Evolutionary conservation across 2,888 invertebrate species (phyloP), one percentile per base, ranked within the genome.

Genomic region (Strigamia transsilvanica): DNA sequence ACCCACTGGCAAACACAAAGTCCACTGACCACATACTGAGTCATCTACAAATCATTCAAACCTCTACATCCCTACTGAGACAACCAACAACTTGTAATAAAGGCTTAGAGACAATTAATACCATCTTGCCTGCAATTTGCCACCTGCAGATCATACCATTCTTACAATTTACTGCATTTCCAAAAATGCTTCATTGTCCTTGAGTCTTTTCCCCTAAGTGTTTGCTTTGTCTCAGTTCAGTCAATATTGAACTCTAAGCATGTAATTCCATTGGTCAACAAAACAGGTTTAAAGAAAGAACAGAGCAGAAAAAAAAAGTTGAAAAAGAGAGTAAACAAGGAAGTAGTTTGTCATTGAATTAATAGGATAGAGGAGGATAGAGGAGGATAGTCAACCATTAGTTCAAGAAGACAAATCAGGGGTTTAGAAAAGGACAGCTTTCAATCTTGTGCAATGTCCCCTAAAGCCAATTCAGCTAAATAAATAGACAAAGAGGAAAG

Each of bases 281-380:
- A 51, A 51, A 51, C n/a, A n/a, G n/a, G n/a, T n/a, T n/a, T n/a
- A n/a, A n/a, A n/a, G n/a, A n/a, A n/a, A n/a, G n/a, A n/a, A n/a
- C n/a, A n/a, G n/a, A n/a, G n/a, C n/a, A 51, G 51, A 51, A n/a
- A n/a, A 13, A 51, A n/a, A n/a, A 34, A 34, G 3, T 34, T 5
- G n/a, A 51, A 9, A 51, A n/a, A 51, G 51, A 51, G n/a, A n/a
- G 51, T n/a, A 51, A n/a, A n/a, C 13, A 51, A 51, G n/a, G n/a
- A 51, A 51, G n/a, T 51, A 51, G 51, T 51, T 51, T 51, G 51
- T 51, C 51, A 51, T 51, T 51, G n/a, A n/a, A 51, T 51, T 51
- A n/a, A 51, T 51, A 51, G 51, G 2, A n/a, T n/a, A 51, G n/a
- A 51, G 51, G n/a, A 51, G 51, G 2, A n/a, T n/a, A 51, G n/a